Evolutionary conservation across 2,888 invertebrate species (phyloP).

Genomic region (Drosophila mimetica): DNA sequence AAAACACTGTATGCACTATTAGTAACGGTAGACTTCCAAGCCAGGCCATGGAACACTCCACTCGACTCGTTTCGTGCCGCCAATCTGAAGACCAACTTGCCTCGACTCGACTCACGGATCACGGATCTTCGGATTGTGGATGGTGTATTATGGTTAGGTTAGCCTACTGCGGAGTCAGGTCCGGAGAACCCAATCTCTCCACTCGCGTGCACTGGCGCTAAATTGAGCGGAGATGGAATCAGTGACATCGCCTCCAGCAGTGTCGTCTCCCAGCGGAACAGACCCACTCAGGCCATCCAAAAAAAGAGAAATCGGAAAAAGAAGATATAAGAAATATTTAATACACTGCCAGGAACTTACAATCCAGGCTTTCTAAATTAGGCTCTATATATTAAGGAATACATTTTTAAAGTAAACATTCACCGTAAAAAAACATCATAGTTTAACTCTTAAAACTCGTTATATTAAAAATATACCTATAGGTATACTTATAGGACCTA

Average conservation of each 20-base stretch:
- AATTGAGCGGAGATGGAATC: slow-evolving; percentile 62
- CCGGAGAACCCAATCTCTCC: slow-evolving; percentile 14
- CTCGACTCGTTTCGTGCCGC: slow-evolving; percentile 64
- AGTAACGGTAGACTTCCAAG: slow-evolving; percentile 63
- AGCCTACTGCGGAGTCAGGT: slow-evolving; percentile 9
- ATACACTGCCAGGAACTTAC: slow-evolving; percentile 35
- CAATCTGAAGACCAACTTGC: slow-evolving; percentile 50
- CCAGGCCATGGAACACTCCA: slow-evolving; percentile 57
- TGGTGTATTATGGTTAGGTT: too few relatives aligned
- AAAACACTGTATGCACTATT: slow-evolving; percentile 44
- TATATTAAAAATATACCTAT: too few relatives aligned
- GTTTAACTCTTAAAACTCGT: too few relatives aligned
- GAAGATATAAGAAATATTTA: neutral
- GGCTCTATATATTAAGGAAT: too few relatives aligned
- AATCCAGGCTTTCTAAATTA: too few relatives aligned
- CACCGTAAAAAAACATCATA: too few relatives aligned
- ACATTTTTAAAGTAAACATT: too few relatives aligned
- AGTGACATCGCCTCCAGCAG: slow-evolving; percentile 55
- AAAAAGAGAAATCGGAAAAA: slow-evolving; percentile 3
- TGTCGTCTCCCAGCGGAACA: slow-evolving; percentile 48
- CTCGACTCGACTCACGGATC: slow-evolving; percentile 33
- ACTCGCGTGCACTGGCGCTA: slow-evolving; percentile 66
- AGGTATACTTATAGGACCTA: too few relatives aligned
- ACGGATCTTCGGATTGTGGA: slow-evolving; percentile 21
- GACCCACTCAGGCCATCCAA: slow-evolving; percentile 14